Conservation (phyloP, 2,113 vertebrate genomes). For the Sylvietta virens region DNA sequence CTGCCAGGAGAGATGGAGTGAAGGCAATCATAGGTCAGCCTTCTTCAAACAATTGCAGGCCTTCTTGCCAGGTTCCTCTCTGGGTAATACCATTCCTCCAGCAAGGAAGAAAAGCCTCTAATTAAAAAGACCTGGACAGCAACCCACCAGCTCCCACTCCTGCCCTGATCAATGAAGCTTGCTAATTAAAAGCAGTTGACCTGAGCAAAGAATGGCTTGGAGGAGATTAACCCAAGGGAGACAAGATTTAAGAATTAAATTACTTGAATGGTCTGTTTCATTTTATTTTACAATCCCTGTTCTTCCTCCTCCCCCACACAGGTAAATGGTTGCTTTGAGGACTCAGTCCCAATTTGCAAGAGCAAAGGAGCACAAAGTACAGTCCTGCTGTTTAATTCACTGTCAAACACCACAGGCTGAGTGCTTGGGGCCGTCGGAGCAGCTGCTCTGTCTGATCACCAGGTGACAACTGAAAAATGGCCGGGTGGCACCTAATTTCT, state of each 20-base stretch:
- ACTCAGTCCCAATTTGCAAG: not conserved
- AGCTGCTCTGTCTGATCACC: not conserved
- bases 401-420: not conserved
- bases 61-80: slow-evolving; percentile 14
- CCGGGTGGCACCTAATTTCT: not conserved
- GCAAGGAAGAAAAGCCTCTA: slow-evolving; percentile 14
- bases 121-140: slow-evolving; percentile 42
- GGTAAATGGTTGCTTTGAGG: slow-evolving; percentile 2
- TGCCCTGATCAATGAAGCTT: slow-evolving; percentile 51
- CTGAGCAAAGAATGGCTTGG: slow-evolving; percentile 29
- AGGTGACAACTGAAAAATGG: not conserved
- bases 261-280: slow-evolving; percentile 31
- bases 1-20: not conserved
- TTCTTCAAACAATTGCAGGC: slow-evolving; percentile 8
- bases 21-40: not conserved
- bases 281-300: not conserved
- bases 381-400: not conserved
- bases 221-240: slow-evolving; percentile 40
- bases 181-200: slow-evolving; percentile 67
- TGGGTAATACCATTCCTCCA: not conserved
- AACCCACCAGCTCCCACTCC: slow-evolving; percentile 43
- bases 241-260: slow-evolving; percentile 58
- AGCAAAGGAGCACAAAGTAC: not conserved
- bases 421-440: not conserved
- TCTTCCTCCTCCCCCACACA: not conserved